A percentile compares a stretch with the other conserved stretches of the same genome.
Evolutionary conservation across 1,140 invertebrate species (phyloP).

Genomic region (Cotesia typhae): DNA sequence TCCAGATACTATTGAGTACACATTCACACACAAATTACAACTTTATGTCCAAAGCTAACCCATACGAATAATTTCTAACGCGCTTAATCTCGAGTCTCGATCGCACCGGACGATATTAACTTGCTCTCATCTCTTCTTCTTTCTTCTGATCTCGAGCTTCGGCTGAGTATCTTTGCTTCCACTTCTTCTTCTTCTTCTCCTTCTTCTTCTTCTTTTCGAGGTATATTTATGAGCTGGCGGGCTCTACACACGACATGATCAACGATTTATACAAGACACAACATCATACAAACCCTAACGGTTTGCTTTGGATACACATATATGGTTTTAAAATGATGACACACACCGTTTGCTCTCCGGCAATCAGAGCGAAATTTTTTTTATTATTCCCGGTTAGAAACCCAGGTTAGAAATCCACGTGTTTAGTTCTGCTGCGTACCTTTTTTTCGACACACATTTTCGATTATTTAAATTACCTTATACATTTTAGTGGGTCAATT

Average conservation of each 20-base stretch:
- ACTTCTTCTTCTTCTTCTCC: too few species aligned
- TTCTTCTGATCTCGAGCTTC: too few species aligned
- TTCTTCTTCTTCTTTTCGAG: too few species aligned
- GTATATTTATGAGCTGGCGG: conserved; percentile 34
- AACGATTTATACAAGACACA: not conserved
- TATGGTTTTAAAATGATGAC: too few species aligned
- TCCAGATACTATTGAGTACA: too few species aligned
- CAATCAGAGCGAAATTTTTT: conserved; percentile 36
- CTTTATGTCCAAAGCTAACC: conserved; percentile 13
- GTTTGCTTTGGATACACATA: conserved; percentile 21
- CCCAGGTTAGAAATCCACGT: not conserved
- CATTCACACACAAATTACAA: not conserved
- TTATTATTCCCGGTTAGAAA: conserved; percentile 4
- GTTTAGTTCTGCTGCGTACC: not conserved
- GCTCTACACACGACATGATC: conserved; percentile 21
- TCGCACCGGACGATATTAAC: conserved; percentile 33
- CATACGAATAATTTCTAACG: conserved; percentile 35
- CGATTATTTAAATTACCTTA: too few species aligned
- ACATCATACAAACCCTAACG: conserved; percentile 22
- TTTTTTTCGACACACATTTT: not conserved
- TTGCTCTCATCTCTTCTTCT: conserved; percentile 28
- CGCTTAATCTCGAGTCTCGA: conserved; percentile 34
- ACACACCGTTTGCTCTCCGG: not conserved
- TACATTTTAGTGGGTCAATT: too few species aligned
- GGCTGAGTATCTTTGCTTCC: too few species aligned